A percentile compares a stretch with the other conserved stretches of the same genome.
These are phyloP conservation scores for Sardina pilchardus DNA, from an alignment of 2,113 vertebrate species.

Conservation along the genomic window DNA sequence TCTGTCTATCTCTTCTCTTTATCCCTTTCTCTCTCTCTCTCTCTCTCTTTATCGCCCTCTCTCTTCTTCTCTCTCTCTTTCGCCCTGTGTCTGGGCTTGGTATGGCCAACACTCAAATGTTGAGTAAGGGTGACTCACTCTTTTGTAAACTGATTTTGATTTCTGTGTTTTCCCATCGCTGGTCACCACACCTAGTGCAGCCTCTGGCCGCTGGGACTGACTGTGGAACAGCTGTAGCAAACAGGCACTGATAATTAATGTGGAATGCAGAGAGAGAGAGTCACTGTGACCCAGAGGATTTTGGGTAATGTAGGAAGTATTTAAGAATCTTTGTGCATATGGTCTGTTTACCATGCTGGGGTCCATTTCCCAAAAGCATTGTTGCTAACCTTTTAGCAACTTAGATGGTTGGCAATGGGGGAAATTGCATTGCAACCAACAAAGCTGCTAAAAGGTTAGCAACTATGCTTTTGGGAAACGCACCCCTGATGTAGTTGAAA, in stretches of 20 bases:
- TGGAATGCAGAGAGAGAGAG: neutral
- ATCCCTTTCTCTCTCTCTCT: neutral
- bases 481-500: too few relatives aligned
- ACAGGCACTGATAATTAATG: neutral
- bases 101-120: neutral
- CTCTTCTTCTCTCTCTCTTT: neutral
- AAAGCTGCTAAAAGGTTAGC: too few relatives aligned
- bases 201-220: neutral
- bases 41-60: neutral
- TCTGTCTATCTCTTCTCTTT: neutral
- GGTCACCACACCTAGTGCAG: neutral
- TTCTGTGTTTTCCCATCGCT: neutral
- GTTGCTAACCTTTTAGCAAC: too few relatives aligned
- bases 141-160: neutral
- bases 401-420: too few relatives aligned
- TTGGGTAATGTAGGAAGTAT: neutral
- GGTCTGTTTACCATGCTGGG: too few relatives aligned
- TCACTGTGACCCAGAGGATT: neutral
- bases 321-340: neutral
- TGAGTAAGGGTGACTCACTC: slow-evolving; percentile 13
- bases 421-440: too few relatives aligned
- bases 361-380: too few relatives aligned
- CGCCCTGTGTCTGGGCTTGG: neutral
- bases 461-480: too few relatives aligned
- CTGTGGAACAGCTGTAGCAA: neutral